A percentile compares a stretch with the other conserved stretches of the same genome.
Evolutionary conservation across 2,888 invertebrate genomes (phyloP).

Genomic region (Macrophya annulata): DNA sequence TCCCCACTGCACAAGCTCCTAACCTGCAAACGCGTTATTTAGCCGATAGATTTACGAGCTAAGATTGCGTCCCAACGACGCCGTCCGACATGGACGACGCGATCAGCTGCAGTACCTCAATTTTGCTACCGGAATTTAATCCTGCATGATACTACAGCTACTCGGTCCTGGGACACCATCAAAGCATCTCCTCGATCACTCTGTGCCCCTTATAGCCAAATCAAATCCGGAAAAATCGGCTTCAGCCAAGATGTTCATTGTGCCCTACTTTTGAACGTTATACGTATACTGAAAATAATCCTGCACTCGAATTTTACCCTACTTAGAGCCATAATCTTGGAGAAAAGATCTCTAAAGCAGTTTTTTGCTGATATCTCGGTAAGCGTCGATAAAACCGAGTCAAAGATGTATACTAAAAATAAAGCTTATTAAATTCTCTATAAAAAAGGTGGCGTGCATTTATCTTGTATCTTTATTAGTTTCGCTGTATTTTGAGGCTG

Average conservation of each 20-base stretch:
- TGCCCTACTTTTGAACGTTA: too few relatives aligned
- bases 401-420: background rate
- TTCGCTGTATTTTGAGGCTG: background rate
- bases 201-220: background rate
- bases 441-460: background rate
- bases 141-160: background rate
- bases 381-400: background rate
- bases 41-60: conserved; percentile 71
- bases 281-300: too few relatives aligned
- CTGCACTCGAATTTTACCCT: too few relatives aligned
- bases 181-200: background rate
- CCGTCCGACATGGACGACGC: conserved; percentile 35
- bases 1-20: conserved; percentile 62
- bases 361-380: background rate
- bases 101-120: conserved; percentile 44
- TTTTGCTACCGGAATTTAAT: conserved; percentile 44
- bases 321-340: background rate
- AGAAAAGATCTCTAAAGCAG: too few relatives aligned
- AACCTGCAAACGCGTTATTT: conserved; percentile 69
- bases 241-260: background rate
- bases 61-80: conserved; percentile 68
- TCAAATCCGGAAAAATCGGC: background rate
- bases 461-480: background rate
- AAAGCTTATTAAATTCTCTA: background rate
- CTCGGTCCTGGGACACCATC: background rate